Conservation (phyloP, 2,888 invertebrate species). For the Melanargia galathea region DNA sequence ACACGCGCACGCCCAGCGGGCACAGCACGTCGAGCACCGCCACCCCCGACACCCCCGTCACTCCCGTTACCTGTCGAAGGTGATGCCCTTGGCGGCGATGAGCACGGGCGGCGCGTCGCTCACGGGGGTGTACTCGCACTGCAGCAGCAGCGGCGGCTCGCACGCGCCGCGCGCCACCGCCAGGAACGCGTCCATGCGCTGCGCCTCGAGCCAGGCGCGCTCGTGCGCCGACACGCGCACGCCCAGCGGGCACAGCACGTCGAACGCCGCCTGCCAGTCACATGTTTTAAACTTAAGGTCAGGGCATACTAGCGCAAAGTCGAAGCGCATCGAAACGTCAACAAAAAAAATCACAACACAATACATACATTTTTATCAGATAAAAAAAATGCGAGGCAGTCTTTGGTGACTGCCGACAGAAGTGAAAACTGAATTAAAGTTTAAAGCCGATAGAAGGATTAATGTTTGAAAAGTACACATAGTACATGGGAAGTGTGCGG, state of each 20-base stretch:
- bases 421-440: too few species aligned
- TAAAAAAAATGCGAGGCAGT: too few species aligned
- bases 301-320: too few species aligned
- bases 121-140: conserved; percentile 82
- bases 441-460: too few species aligned
- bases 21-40: too few species aligned
- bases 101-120: conserved; percentile 80
- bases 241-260: conserved; percentile 84
- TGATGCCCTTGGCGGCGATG: conserved; percentile 85
- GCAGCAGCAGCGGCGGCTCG: conserved; percentile 85
- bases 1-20: conserved; percentile 72
- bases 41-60: neutral
- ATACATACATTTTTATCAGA: too few species aligned
- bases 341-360: too few species aligned
- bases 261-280: conserved; percentile 71
- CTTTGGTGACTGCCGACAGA: too few species aligned
- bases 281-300: too few species aligned
- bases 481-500: too few species aligned
- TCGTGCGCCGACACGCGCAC: conserved; percentile 80
- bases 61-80: conserved; percentile 76
- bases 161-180: conserved; percentile 87
- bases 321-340: too few species aligned
- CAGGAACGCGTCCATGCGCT: conserved; percentile 85
- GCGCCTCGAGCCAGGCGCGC: conserved; percentile 84
- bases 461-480: too few species aligned